Conservation (phyloP, 2,888 invertebrate genomes). For the Thelaira solivaga region DNA sequence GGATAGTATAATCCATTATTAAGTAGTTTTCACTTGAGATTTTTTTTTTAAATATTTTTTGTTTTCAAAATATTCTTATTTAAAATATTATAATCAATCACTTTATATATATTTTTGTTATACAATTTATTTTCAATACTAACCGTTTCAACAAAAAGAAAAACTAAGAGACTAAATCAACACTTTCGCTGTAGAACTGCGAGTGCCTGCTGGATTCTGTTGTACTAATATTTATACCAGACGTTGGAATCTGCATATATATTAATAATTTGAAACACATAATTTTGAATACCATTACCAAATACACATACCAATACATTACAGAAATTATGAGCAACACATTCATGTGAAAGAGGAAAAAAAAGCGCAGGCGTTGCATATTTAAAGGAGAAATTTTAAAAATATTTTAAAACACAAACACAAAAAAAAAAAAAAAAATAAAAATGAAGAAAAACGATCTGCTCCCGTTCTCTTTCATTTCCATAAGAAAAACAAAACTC, state of each 20-base stretch:
- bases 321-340: constrained; percentile 59
- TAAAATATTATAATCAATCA: constrained; percentile 8
- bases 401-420: background rate
- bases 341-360: constrained; percentile 21
- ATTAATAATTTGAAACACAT: constrained; percentile 63
- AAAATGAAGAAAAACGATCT: background rate
- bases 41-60: background rate
- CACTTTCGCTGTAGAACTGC: constrained; percentile 78
- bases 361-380: constrained; percentile 68
- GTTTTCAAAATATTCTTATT: constrained; percentile 1
- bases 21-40: no score
- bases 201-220: constrained; percentile 76
- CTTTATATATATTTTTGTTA: constrained; percentile 12
- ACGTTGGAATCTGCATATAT: constrained; percentile 67
- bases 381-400: constrained; percentile 66
- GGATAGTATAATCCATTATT: no score
- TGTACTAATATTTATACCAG: constrained; percentile 77
- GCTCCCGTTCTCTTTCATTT: no score
- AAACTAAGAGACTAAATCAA: constrained; percentile 75
- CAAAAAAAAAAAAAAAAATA: background rate
- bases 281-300: constrained; percentile 64
- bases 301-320: constrained; percentile 40
- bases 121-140: constrained; percentile 49
- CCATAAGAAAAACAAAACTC: no score
- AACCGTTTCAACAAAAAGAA: constrained; percentile 66